Base-by-base conservation (phyloP, 1,140 invertebrate species). In the Hirudo medicinalis region DNA sequence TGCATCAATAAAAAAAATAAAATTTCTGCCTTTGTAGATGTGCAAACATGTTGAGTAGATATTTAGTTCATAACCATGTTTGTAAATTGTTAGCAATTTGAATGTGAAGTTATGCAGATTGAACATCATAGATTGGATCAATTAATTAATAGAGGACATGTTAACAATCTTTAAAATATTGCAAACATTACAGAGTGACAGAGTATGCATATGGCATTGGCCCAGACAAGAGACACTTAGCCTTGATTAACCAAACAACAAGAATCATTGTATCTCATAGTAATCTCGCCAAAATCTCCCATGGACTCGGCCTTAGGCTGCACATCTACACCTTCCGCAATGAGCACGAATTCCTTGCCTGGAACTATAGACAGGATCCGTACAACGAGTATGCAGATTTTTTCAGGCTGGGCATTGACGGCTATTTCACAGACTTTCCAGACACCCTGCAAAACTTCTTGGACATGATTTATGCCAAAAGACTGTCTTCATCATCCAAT, bases 331-430 rank as follows among this genome's bases (percentile, higher is more conserved):
- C 73, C n/a, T 54, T 74, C 20, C 55, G 73, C 19, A 71, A 74
- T 49, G 73, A 74, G 63, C 11, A 71, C 27, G 25, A 15, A 29
- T 70, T 53, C 43, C 69, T 74, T 17, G n/a, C 70, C n/a, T 74
- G 73, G 73, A 67, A 74, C 70, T 74, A 71, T 32, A 20, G 55
- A 11, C 73, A 74, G 67, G 73, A 74, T 67, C 73, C 73, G 2
- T 36, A 29, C 29, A 60, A 67, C 17, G 73, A 74, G 63, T 71
- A 54, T 32, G 32, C 20, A 25, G 70, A 74, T 49, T 74, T 68
- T 40, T 43, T 74, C 20, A 54, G 54, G 29, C 66, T 71, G 29
- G 70, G 70, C 20, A 43, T 69, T 19, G 73, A 74, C 40, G 73
- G 73, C 53, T 27, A 54, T 22, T 74, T 74, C 66, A 69, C 63